These are phyloP conservation scores for Ophthalmolycus amberensis DNA, from an alignment of 2,113 vertebrate species.

Conservation along the genomic window DNA sequence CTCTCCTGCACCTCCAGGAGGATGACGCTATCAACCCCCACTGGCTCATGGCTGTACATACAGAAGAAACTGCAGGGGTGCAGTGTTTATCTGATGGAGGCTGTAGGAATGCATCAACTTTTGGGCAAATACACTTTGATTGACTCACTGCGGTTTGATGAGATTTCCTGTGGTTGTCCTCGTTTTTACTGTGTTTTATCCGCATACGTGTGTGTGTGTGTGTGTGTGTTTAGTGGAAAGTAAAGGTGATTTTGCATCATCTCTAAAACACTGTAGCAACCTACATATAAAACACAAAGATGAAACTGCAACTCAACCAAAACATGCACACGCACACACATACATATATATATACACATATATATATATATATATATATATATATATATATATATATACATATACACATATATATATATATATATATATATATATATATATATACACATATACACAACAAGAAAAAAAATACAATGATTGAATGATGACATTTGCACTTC, in stretches of 20 bases:
- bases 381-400: too few relatives aligned
- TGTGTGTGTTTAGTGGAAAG: not conserved
- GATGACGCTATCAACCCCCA: constrained; percentile 40
- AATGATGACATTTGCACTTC: not conserved
- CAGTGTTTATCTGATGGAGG: constrained; percentile 11
- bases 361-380: too few relatives aligned
- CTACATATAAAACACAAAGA: not conserved
- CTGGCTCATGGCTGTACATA: constrained; percentile 15
- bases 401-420: too few relatives aligned
- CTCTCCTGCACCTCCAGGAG: constrained; percentile 51
- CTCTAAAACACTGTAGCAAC: not conserved
- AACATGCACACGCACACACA: not conserved
- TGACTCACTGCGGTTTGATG: not conserved
- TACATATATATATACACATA: too few relatives aligned
- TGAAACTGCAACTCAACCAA: not conserved
- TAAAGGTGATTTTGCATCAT: constrained; percentile 1
- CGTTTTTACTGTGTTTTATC: not conserved
- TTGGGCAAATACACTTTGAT: constrained; percentile 9
- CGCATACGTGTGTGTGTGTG: not conserved
- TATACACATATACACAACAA: not conserved
- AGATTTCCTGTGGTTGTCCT: not conserved
- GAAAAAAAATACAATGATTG: not conserved
- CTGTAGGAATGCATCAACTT: constrained; percentile 27
- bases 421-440: too few relatives aligned
- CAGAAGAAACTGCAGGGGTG: not conserved